These are phyloP conservation scores for Tiphia femorata DNA, from an alignment of 2,888 invertebrate genomes.

Conservation along the genomic window DNA sequence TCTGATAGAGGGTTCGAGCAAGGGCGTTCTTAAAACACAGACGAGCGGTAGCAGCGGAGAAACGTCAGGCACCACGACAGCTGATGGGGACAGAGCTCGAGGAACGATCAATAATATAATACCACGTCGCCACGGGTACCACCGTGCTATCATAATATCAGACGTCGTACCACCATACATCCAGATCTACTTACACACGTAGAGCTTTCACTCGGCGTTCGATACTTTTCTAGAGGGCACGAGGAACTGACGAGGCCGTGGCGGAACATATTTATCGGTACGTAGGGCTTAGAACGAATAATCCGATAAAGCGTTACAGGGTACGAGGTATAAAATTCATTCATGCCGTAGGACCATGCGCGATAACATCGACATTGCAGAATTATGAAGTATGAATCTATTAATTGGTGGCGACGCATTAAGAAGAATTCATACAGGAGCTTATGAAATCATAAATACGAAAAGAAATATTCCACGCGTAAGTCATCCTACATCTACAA, in stretches of 20 bases:
- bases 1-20: constrained; percentile 9
- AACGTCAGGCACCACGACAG: constrained; percentile 56
- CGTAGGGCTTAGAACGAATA: too few relatives aligned
- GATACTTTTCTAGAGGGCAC: constrained; percentile 15
- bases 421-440: too few relatives aligned
- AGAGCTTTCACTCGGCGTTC: constrained; percentile 21
- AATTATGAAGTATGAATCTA: too few relatives aligned
- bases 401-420: too few relatives aligned
- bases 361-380: too few relatives aligned
- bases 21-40: constrained; percentile 47
- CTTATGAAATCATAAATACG: too few relatives aligned
- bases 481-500: too few relatives aligned
- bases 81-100: constrained; percentile 57
- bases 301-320: too few relatives aligned
- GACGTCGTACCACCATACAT: constrained; percentile 43
- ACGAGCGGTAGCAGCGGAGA: constrained; percentile 57
- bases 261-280: constrained; percentile 1
- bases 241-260: constrained; percentile 2
- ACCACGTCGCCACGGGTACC: constrained; percentile 58
- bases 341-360: too few relatives aligned
- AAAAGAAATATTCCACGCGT: too few relatives aligned
- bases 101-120: constrained; percentile 64
- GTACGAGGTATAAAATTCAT: too few relatives aligned
- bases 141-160: constrained; percentile 57
- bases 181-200: constrained; percentile 30